Evolutionary conservation across 2,113 vertebrate genomes (phyloP).

Genomic region (Paedocypris sp.): DNA sequence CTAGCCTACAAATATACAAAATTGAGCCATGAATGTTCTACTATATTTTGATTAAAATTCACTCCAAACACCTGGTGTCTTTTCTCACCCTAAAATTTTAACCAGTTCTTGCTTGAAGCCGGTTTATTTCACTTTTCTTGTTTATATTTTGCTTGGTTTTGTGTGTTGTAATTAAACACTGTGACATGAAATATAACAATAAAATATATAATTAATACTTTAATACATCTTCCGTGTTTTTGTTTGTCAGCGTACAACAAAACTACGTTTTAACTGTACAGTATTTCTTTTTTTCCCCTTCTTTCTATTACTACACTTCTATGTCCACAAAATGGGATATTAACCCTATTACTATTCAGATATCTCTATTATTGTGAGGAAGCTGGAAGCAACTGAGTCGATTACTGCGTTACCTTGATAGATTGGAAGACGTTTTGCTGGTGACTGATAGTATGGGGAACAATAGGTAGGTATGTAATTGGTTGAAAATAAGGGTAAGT

Average conservation of each 20-base stretch:
- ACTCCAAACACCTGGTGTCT: not conserved
- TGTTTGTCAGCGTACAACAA: not conserved
- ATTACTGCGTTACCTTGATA: too few relatives aligned
- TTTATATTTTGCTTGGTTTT: too few relatives aligned
- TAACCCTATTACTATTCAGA: too few relatives aligned
- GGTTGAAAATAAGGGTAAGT: too few relatives aligned
- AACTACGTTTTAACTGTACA: not conserved
- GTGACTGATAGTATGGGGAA: too few relatives aligned
- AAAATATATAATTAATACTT: conserved; percentile 2
- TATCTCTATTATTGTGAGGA: too few relatives aligned
- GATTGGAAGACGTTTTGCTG: too few relatives aligned
- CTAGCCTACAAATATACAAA: not conserved
- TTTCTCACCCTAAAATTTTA: not conserved
- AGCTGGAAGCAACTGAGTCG: too few relatives aligned
- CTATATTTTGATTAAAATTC: not conserved
- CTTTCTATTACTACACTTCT: too few relatives aligned
- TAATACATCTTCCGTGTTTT: not conserved
- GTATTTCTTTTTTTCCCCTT: too few relatives aligned
- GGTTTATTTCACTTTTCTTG: not conserved
- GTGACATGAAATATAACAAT: conserved; percentile 9
- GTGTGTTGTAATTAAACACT: conserved; percentile 12
- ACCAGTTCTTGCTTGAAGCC: not conserved
- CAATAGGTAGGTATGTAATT: too few relatives aligned
- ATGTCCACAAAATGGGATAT: too few relatives aligned
- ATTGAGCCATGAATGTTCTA: not conserved